Conservation (phyloP, 2,113 vertebrate genomes). For the Nibea albiflora region DNA sequence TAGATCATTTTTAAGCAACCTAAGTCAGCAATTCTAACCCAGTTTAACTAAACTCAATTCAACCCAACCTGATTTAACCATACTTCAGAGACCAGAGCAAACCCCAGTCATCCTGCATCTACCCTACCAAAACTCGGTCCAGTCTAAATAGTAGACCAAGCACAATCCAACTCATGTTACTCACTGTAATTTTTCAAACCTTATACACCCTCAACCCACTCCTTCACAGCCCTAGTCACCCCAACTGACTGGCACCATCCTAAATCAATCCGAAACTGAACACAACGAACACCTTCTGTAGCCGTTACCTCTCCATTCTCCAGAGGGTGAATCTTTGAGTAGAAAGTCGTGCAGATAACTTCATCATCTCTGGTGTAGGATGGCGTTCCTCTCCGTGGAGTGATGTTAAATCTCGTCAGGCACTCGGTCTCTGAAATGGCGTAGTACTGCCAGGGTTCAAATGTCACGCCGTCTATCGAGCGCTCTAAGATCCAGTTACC, state of each 20-base stretch:
- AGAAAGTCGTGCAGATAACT: slow-evolving; percentile 98
- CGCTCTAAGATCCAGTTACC: slow-evolving; percentile 95
- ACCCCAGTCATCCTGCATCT: background rate
- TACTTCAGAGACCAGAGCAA: background rate
- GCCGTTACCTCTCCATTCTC: slow-evolving; percentile 96
- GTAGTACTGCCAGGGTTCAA: slow-evolving; percentile 95
- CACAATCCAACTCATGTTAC: background rate
- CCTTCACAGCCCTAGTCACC: background rate
- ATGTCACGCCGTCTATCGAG: slow-evolving; percentile 90
- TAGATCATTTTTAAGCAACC: background rate
- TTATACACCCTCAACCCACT: no score
- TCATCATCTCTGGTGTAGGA: slow-evolving; percentile 94
- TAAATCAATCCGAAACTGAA: background rate
- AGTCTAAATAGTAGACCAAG: background rate
- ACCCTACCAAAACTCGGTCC: background rate
- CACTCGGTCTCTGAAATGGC: slow-evolving; percentile 96
- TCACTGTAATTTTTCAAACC: background rate
- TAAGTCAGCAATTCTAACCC: no score
- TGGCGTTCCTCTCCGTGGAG: slow-evolving; percentile 90
- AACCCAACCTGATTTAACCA: background rate
- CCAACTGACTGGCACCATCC: background rate
- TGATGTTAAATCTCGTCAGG: slow-evolving; percentile 91
- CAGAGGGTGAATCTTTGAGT: slow-evolving; percentile 96
- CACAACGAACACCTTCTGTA: background rate
- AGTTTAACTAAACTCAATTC: no score